Evolutionary conservation across 2,888 invertebrate genomes (phyloP).

Genomic region (Lissocephala sabroskyi): DNA sequence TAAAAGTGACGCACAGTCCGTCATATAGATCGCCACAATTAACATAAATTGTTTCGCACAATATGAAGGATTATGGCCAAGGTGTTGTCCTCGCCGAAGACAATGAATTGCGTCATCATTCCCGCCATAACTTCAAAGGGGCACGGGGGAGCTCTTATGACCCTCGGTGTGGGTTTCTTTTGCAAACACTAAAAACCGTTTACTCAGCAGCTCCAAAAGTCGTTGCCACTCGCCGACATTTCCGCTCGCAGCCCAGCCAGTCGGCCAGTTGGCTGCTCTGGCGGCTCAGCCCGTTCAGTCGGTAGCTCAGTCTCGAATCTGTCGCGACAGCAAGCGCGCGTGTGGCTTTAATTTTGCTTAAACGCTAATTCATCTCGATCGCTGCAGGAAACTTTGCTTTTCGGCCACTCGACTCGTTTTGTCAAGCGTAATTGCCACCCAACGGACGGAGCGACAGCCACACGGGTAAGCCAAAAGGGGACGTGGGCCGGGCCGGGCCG

Average conservation of each 20-base stretch:
- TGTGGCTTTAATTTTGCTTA: constrained; percentile 34
- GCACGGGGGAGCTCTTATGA: no score
- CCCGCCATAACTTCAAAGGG: background rate
- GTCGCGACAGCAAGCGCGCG: constrained; percentile 61
- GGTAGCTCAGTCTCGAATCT: constrained; percentile 39
- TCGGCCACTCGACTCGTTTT: no score
- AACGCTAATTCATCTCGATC: background rate
- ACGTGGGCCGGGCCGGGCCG: no score
- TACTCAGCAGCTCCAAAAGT: no score
- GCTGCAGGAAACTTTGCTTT: no score
- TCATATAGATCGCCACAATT: no score
- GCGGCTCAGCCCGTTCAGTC: constrained; percentile 13
- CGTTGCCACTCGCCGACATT: constrained; percentile 3
- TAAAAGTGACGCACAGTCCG: background rate
- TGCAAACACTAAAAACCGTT: background rate
- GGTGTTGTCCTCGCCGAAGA: constrained; percentile 41
- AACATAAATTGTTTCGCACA: constrained; percentile 16
- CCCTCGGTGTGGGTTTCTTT: no score
- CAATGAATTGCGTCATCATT: constrained; percentile 24
- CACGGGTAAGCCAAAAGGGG: no score
- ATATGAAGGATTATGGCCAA: constrained; percentile 53
- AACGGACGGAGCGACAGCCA: no score
- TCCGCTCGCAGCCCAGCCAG: background rate
- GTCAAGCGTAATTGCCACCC: no score
- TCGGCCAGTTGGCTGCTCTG: constrained; percentile 6